phyloP scores from a whole-genome alignment of 2,888 invertebrate species.

The Eilema caniola region DNA sequence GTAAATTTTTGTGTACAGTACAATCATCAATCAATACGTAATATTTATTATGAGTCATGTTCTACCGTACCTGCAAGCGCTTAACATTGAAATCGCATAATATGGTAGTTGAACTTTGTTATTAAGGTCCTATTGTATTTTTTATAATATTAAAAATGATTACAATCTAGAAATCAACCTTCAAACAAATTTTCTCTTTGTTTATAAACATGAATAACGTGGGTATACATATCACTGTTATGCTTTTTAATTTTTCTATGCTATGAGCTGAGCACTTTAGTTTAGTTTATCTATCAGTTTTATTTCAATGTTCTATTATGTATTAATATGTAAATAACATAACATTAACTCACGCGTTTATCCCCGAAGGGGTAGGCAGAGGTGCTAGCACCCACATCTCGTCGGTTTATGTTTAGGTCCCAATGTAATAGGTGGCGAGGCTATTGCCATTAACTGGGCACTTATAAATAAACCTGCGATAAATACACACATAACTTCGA shows the following conservation, averaged over 20 bases:
- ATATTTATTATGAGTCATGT: neutral
- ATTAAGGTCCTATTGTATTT: slow-evolving; percentile 2
- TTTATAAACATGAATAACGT: neutral
- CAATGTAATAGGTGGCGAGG: no score
- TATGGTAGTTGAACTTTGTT: slow-evolving; percentile 4
- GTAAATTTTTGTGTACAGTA: neutral
- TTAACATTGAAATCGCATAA: slow-evolving; percentile 2
- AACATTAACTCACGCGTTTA: no score
- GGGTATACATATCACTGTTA: neutral
- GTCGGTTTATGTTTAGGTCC: no score
- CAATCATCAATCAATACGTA: slow-evolving; percentile 1
- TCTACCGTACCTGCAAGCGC: neutral
- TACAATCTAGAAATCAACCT: slow-evolving; percentile 4
- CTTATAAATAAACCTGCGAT: no score
- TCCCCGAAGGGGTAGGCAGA: no score
- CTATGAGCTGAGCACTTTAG: neutral
- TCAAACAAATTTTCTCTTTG: slow-evolving; percentile 2
- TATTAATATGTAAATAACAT: no score
- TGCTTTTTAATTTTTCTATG: slow-evolving; percentile 4
- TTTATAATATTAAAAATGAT: slow-evolving; percentile 15
- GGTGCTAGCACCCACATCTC: no score
- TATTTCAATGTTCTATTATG: no score
- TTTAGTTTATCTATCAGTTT: no score
- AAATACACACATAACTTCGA: no score
- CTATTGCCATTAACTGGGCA: no score